A percentile compares a stretch with the other conserved stretches of the same genome.
Evolutionary conservation across 1,140 invertebrate genomes (phyloP).

Genomic region (Caenorhabditis brenneri): DNA sequence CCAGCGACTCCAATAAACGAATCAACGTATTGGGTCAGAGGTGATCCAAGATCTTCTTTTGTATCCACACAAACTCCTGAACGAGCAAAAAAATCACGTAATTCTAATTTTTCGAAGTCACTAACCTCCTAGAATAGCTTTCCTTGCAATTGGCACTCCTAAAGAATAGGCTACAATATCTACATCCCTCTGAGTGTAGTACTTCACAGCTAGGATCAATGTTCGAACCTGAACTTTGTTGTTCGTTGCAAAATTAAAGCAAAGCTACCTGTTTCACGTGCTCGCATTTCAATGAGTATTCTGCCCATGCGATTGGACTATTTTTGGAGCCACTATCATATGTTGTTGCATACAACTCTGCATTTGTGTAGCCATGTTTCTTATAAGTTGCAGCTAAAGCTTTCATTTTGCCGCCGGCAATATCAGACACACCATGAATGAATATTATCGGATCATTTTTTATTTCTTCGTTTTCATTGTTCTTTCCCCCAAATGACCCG

Average conservation of each 20-base stretch:
- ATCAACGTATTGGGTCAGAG: slow-evolving; percentile 62
- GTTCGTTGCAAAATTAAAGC: not conserved
- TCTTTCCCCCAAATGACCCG: slow-evolving; percentile 64
- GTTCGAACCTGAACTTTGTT: slow-evolving; percentile 59
- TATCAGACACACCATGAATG: slow-evolving; percentile 65
- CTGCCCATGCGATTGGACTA: slow-evolving; percentile 66
- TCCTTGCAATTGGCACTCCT: slow-evolving; percentile 64
- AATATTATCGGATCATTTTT: slow-evolving; percentile 64
- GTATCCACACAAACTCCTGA: slow-evolving; percentile 66
- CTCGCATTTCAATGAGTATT: slow-evolving; percentile 57
- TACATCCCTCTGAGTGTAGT: slow-evolving; percentile 64
- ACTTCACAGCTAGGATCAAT: slow-evolving; percentile 66
- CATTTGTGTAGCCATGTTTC: slow-evolving; percentile 55
- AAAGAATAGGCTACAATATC: slow-evolving; percentile 66
- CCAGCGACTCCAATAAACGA: slow-evolving; percentile 68
- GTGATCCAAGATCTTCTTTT: slow-evolving; percentile 62
- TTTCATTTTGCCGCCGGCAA: slow-evolving; percentile 64
- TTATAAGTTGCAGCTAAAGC: not conserved
- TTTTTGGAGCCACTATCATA: slow-evolving; percentile 66
- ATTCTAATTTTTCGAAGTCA: not conserved
- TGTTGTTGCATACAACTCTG: slow-evolving; percentile 65
- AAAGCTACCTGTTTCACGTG: slow-evolving; percentile 49
- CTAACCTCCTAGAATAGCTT: slow-evolving; percentile 65
- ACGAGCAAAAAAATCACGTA: not conserved
- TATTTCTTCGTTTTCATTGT: slow-evolving; percentile 52